Evolutionary conservation across 2,888 invertebrate genomes (phyloP), one percentile per base, ranked within the genome.

Genomic region (Pseudococcus longispinus): DNA sequence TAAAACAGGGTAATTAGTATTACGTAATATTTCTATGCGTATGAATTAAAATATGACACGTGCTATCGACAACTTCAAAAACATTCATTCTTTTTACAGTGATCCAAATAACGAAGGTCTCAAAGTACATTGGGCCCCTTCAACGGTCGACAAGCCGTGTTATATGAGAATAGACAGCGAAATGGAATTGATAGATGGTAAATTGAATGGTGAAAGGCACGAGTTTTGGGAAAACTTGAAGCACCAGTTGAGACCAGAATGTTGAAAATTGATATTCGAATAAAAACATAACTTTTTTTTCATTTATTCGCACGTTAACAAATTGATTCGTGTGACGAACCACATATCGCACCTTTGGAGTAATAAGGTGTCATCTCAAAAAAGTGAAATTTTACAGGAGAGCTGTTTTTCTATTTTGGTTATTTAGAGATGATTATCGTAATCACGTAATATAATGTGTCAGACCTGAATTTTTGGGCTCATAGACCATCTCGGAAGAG

Each of bases 171-270:
- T 83, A 23, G 83, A 55, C 20, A 46, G 11, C n/a, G 46, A 55
- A 29, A 46, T 55, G 11, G n/a, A 55, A 83, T 13, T 83, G 26
- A 13, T 23, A 13, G 51, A 83, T 5, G 55, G 83, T 9, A 83
- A 83, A 83, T 18, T 83, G 15, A 83, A 83, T 29, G 44, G 51
- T 4, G 83, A 83, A 55, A 46, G 55, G 23, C 15, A 26, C 0
- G 26, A 83, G 23, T 83, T 83, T 55, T 83, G 83, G 83, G 55
- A 55, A 23, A 42, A 83, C 13, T 18, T 83, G 18, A 83, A 83
- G 51, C 46, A 46, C 3, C 26, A 83, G 18, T 55, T 51, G 23
- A 23, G 60, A 60, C 6, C 20, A 23, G 13, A 60, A 9, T 60
- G 20, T 23, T 60, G n/a, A n/a, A 60, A 20, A 8, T 23, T 60